A percentile compares a stretch with the other conserved stretches of the same genome.
Conservation (phyloP, 64 coral and sea anemone species). For the Dendronephthya gigantea region DNA sequence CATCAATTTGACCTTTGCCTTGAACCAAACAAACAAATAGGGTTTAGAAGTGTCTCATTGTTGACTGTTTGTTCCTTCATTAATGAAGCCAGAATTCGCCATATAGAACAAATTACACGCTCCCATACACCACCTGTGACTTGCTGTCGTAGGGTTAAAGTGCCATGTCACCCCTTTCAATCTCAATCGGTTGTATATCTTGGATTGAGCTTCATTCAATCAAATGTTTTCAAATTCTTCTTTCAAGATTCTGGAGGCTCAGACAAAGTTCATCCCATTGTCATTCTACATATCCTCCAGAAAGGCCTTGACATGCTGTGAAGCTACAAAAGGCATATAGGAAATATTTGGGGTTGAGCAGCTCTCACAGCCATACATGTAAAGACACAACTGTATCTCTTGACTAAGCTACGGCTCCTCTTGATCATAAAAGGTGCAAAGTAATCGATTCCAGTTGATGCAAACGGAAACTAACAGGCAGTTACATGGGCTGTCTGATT, state of each 20-base stretch:
- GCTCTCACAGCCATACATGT: background rate
- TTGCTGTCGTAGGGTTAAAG: conserved; percentile 33
- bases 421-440: no score
- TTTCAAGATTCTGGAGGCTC: background rate
- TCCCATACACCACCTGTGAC: conserved; percentile 50
- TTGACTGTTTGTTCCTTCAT: conserved; percentile 10
- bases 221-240: background rate
- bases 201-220: background rate
- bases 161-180: conserved; percentile 30
- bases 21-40: background rate
- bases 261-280: background rate
- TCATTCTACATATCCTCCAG: background rate
- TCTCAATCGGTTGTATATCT: conserved; percentile 15
- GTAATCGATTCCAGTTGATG: no score
- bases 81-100: background rate
- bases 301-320: background rate
- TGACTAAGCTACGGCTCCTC: no score
- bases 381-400: conserved; percentile 10
- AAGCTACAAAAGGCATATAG: background rate
- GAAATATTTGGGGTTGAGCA: background rate
- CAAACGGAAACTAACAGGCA: no score
- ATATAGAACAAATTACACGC: conserved; percentile 40
- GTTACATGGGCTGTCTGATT: background rate
- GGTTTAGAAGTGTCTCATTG: conserved; percentile 12
- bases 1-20: background rate